Base-by-base conservation (phyloP, 2,888 invertebrate species). In the Drosophila barbarae region DNA sequence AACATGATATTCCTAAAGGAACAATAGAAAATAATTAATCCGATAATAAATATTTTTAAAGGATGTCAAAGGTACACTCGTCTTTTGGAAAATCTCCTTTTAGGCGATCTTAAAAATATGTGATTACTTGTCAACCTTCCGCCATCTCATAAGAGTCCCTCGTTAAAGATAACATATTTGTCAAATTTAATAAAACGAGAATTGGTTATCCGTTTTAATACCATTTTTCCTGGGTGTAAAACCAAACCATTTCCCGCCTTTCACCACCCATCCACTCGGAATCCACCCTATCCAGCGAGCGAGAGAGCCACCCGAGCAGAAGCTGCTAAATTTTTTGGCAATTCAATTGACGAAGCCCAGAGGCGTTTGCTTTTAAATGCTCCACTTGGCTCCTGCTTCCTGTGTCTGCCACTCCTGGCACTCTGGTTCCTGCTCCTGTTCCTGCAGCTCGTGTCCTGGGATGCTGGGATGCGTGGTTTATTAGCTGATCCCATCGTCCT, bases 321-420 rank as follows among this genome's bases (percentile, higher is more conserved):
- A 81, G 82, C 79, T 76, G 76, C 81, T 77, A 80, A 83, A 77
- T 81, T 83, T 68, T 68, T 68, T 68, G 67, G 67, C 63, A 73
- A 67, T 63, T 72, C 70, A 72, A 73, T 68, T 73, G 72, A 56
- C 69, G 69, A 69, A 73, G 50, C 76, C 79, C 73, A 65, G 57
- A 66, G 80, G 80, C 83, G 74, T 79, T 79, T 79, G 74, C 79
- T 79, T 79, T 79, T 79, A 79, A 79, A 79, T 79, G 79, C 72
- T 80, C 69, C 77, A 79, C 83, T 79, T 79, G 79, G 80, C 72
- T 70, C 72, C 69, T 57, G 82, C 76, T 77, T 79, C 79, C 83
- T 79, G 76, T 55, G 57, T 39, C 44, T 42, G 36, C 30, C 30
- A 34, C 38, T 35, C 15, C 28, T 26, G 23, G 42, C 42, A 42